Conservation (phyloP, 64 coral and sea anemone species). For the Montipora foliosa region DNA sequence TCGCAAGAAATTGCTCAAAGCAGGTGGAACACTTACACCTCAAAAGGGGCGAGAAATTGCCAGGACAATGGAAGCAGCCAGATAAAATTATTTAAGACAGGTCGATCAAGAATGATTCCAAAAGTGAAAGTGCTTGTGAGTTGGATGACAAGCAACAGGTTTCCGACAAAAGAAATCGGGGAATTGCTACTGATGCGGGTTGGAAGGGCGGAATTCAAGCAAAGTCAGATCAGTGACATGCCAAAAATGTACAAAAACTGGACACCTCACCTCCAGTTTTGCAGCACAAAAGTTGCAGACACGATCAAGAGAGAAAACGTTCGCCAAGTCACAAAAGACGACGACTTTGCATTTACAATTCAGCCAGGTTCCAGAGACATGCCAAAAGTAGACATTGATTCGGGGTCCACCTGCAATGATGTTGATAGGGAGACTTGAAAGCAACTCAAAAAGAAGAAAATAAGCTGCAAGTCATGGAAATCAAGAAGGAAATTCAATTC, state of each 20-base stretch:
- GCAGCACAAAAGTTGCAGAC: conserved; percentile 17
- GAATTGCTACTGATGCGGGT: conserved; percentile 50
- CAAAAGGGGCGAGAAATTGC: conserved; percentile 3
- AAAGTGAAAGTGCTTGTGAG: background rate
- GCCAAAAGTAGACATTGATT: conserved; percentile 53
- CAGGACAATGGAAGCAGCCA: conserved; percentile 62
- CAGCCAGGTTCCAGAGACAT: conserved; percentile 21
- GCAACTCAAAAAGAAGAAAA: background rate
- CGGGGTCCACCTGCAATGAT: conserved; percentile 43
- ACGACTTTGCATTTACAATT: background rate
- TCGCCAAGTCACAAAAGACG: background rate
- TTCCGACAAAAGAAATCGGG: background rate
- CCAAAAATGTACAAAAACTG: conserved; percentile 52
- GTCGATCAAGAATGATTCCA: conserved; percentile 22
- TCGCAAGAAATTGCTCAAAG: conserved; percentile 47
- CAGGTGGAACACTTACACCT: conserved; percentile 38
- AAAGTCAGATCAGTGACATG: conserved; percentile 50
- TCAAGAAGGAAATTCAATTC: conserved; percentile 40
- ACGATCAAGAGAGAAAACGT: background rate
- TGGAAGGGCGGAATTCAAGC: conserved; percentile 65
- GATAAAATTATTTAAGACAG: background rate
- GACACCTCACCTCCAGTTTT: conserved; percentile 35
- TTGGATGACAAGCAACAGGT: background rate
- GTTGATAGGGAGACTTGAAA: background rate
- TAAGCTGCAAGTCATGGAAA: conserved; percentile 31